Base-by-base conservation (phyloP, 2,888 invertebrate genomes). In the Calliscelio sp. region DNA sequence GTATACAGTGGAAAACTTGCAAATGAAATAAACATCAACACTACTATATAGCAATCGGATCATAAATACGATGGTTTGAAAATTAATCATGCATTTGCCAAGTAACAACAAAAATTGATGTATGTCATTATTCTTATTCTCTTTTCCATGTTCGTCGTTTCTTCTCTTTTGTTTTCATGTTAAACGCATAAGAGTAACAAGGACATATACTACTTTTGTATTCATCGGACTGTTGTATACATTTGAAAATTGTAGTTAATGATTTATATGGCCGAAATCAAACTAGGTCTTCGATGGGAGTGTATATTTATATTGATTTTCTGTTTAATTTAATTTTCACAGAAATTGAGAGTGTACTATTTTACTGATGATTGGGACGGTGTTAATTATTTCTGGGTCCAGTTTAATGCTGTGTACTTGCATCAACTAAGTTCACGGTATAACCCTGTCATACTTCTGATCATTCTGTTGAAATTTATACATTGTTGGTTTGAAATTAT, bases 401-500 rank as follows among this genome's bases (percentile, higher is more conserved):
- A 32, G 49, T 41, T 65, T 65, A 44, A 65, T 65, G 25, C 44
- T 49, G 20, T 28, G 49, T 18, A 65, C 65, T 24, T 49, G 24
- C 11, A 24, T 24, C 22, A 49, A 46, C 49, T 49, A 51, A 68
- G 53, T 68, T 68, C 25, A 20, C 38, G 35, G 38, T 35, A 16
- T n/a, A n/a, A 49, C 18, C 14, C 14, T 20, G 35, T 41, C 53
- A 53, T 5, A 41, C 25, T 55, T 68, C 68, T 66, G 38, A 32
- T 28, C 46, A 65, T 65, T 65, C 65, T 35, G 20, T 41, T 53
- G 51, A 66, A 53, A 66, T 66, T 11, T 66, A 66, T 53, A 65
- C 32, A 65, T 65, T 68, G 68, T 68, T 57, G 11, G 55, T 57
- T 44, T 25, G 16, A 55, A 70, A 70, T 70, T 70, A 70, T 70